phyloP scores from a whole-genome alignment of 2,113 vertebrate genomes.

The Panthera leo region DNA sequence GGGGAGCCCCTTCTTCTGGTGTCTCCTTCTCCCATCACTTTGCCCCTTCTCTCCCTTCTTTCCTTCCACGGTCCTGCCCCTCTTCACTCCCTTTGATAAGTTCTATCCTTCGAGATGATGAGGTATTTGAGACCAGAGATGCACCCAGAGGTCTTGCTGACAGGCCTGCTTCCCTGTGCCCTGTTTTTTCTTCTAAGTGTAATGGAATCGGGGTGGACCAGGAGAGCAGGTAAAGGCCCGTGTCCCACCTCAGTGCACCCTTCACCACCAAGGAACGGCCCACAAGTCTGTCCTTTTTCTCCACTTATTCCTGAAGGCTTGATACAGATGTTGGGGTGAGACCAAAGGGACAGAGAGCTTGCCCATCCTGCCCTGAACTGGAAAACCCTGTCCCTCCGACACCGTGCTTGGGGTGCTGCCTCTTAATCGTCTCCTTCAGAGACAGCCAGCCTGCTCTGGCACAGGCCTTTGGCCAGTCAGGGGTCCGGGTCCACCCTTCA shows the following conservation, averaged over 20 bases:
- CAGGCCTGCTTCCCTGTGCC: not conserved
- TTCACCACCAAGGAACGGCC: not conserved
- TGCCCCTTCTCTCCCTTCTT: not conserved
- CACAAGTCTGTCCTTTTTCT: not conserved
- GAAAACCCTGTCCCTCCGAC: not conserved
- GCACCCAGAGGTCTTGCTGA: not conserved
- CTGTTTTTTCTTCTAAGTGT: not conserved
- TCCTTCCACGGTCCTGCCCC: not conserved
- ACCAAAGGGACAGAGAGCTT: not conserved
- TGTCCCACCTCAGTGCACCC: fast-evolving
- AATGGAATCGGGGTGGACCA: not conserved
- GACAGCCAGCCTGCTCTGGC: not conserved
- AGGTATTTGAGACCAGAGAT: not conserved
- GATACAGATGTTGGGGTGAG: not conserved
- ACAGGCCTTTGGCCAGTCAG: not conserved
- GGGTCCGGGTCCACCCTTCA: not conserved
- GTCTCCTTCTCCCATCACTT: not conserved
- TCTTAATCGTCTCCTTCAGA: not conserved
- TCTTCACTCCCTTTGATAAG: not conserved
- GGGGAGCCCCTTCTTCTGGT: not conserved
- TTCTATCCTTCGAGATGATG: not conserved
- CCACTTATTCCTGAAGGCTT: not conserved
- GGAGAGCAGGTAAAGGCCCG: not conserved
- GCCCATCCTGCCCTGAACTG: not conserved
- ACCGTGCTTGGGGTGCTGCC: not conserved